A percentile compares a stretch with the other conserved stretches of the same genome.
Conservation (phyloP, 2,113 vertebrate genomes). For the Actinemys pallida region DNA sequence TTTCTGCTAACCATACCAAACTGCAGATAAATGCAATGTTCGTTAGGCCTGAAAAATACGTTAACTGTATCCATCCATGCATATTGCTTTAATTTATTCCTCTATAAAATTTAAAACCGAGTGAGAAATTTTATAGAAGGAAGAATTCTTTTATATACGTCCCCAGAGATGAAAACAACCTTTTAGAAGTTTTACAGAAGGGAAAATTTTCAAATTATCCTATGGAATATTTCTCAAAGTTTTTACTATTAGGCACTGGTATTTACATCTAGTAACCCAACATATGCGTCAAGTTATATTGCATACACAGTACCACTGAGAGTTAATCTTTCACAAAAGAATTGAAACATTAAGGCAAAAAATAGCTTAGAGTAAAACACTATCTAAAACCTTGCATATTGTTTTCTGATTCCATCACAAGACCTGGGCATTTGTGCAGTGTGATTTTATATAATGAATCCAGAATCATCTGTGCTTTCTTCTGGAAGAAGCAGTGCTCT, state of each 20-base stretch:
- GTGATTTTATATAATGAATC: not conserved
- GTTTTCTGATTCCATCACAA: slow-evolving; percentile 15
- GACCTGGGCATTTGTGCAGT: not conserved
- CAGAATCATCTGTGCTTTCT: slow-evolving; percentile 75
- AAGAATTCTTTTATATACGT: not conserved
- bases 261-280: not conserved
- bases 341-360: slow-evolving; percentile 18
- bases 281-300: not conserved
- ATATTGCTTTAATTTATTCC: not conserved
- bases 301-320: not conserved
- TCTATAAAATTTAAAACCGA: slow-evolving; percentile 11
- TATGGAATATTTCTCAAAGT: not conserved
- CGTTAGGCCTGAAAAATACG: accelerated
- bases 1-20: not conserved
- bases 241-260: not conserved
- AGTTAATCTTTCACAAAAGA: not conserved
- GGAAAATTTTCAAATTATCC: not conserved
- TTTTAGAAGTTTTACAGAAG: not conserved
- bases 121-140: not conserved
- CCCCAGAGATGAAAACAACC: not conserved
- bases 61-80: not conserved
- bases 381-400: not conserved
- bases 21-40: not conserved
- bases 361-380: not conserved
- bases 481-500: slow-evolving; percentile 73